Evolutionary conservation across 1,140 invertebrate species (phyloP), one percentile per base, ranked within the genome.

Genomic region (honey bee (Apis mellifera)): DNA sequence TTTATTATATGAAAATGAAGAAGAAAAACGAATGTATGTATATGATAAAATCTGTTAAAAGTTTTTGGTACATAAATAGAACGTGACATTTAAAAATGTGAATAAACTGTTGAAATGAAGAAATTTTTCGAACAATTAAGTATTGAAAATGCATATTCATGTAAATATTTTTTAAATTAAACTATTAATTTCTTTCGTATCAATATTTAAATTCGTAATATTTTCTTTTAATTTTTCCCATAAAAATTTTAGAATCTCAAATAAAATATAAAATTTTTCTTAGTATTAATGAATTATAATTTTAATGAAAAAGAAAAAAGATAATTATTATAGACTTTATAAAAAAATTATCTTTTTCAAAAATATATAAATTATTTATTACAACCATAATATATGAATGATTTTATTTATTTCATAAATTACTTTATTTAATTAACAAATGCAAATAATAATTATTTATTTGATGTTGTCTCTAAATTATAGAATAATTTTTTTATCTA

Each of bases 101-200:
- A 82, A 82, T 82, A 82, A 82, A 82, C 26, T 81, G 79, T 75
- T 81, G 32, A 42, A 42, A 66, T 42, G 54, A 76, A 75, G 54
- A 68, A 73, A 26, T 73, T 57, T 17, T n/a, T 50, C 52, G 55
- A 68, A 15, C 9, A 32, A 66, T 1, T 60, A 12, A 26, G 13
- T n/a, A 54, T 0, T 42, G 0, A 15, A 64, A 65, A 42, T 21
- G 23, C 12, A 52, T 13, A n/a, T 52, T 64, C n/a, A 57, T 26
- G 7, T 59, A 69, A 26, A 42, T 62, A 26, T 55, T 66, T 42
- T 32, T 76, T 69, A 42, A 69, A 68, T 68, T 68, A 48, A 50
- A 50, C 8, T 9, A 15, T 50, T 50, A 23, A n/a, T 69, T 69
- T 69, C 8, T 23, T 48, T 23, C 66, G 17, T 48, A 23, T 23